Evolutionary conservation across 2,888 invertebrate genomes (phyloP).

Genomic region (Apamea monoglypha): DNA sequence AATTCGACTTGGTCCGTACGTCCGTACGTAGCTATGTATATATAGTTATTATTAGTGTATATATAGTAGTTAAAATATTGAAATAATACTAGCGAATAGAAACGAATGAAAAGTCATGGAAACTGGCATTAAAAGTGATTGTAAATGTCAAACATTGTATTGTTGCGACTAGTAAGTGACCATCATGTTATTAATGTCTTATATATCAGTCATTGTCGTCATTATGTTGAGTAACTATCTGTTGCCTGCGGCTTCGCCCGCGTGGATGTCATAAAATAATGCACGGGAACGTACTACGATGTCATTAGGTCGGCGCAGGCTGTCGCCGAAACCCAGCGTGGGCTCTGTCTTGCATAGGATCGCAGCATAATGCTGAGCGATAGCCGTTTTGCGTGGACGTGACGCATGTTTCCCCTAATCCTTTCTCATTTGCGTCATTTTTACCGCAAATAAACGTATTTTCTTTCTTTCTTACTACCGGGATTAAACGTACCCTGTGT

Average conservation of each 20-base stretch:
- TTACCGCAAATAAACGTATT: too few species aligned
- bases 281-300: neutral
- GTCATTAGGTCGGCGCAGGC: too few species aligned
- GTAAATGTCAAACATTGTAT: slow-evolving; percentile 26
- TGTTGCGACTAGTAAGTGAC: slow-evolving; percentile 4
- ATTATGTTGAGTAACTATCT: neutral
- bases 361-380: too few species aligned
- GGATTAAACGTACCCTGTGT: neutral
- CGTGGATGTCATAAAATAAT: neutral
- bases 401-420: too few species aligned
- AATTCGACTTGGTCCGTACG: neutral
- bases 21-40: too few species aligned
- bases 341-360: too few species aligned
- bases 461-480: too few species aligned
- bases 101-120: slow-evolving; percentile 24
- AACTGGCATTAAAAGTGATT: slow-evolving; percentile 4
- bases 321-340: too few species aligned
- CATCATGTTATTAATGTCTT: slow-evolving; percentile 24
- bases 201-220: slow-evolving; percentile 5
- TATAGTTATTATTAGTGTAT: too few species aligned
- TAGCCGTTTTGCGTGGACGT: too few species aligned
- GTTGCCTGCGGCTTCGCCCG: too few species aligned
- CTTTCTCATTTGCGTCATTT: too few species aligned
- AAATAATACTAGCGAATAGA: slow-evolving; percentile 1
- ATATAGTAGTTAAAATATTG: neutral